Evolutionary conservation across 2,113 vertebrate genomes (phyloP), one percentile per base, ranked within the genome.

Genomic region (Lucifuga dentata): DNA sequence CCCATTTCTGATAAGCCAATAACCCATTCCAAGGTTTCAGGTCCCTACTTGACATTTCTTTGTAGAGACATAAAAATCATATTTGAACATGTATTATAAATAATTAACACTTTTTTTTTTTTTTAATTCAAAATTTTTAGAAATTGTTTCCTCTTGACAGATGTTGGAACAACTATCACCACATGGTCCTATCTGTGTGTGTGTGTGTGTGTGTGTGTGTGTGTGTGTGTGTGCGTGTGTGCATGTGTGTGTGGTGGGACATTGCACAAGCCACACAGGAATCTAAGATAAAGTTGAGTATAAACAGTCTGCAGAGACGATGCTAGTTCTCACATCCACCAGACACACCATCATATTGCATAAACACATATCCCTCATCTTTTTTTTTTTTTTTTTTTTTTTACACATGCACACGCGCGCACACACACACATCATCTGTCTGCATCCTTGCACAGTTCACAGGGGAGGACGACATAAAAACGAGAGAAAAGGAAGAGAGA

Each of bases 261-360:
- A 43, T 55, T 61, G 43, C 55, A 70, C 49, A 43, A 49, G 50
- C 48, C 58, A 78, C 57, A 43, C 21, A 12, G 50, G 33, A 62
- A 64, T 23, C 24, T 19, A 24, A 46, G 49, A 44, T 77, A 74
- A 73, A 74, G 57, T 63, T 51, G 46, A 73, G 73, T 65, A 61
- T 60, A 86, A 70, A 77, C 73, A 80, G 66, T 73, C 63, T 80
- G 76, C 44, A 78, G 68, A 76, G 40, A 64, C 20, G 9, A 48
- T 36, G 26, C 9, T 0, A 11, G 11, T 21, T 12, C 17, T 7
- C 26, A 29, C 26, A 66, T 16, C n/a, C 16, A 49, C 48, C 32
- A 3, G 40, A 36, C 43, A 73, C 17, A 20, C 19, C 11, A 12
- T 5, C 46, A 17, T 9, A 12, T 35, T n/a, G 40, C 13, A 39